Percentiles rank a stretch among this genome's conserved stretches.
phyloP scores from a whole-genome alignment of 53 echinoderm and acorn worm species.

The Henricia sp. region DNA sequence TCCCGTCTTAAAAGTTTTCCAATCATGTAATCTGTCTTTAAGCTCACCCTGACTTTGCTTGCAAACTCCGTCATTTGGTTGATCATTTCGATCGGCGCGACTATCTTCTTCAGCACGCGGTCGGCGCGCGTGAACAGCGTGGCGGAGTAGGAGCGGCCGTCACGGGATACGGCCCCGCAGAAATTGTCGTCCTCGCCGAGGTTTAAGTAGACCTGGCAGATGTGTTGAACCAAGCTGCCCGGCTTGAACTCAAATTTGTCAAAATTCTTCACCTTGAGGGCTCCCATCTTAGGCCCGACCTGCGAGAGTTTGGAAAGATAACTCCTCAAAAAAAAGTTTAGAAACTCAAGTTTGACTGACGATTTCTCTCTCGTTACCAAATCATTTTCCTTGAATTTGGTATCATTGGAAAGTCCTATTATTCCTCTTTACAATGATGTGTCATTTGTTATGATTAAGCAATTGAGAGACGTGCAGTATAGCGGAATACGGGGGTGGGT shows the following conservation, averaged over 20 bases:
- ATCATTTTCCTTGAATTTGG: too few relatives aligned
- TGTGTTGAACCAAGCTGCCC: slow-evolving; percentile 80
- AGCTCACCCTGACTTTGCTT: slow-evolving; percentile 79
- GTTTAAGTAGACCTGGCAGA: slow-evolving; percentile 90
- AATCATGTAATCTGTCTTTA: too few relatives aligned
- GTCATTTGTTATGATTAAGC: too few relatives aligned
- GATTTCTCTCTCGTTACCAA: too few relatives aligned
- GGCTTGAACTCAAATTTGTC: slow-evolving; percentile 92
- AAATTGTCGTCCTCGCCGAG: slow-evolving; percentile 74
- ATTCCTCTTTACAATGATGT: too few relatives aligned
- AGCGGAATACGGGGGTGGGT: too few relatives aligned
- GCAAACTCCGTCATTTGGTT: slow-evolving; percentile 70
- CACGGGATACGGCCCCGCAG: slow-evolving; percentile 76
- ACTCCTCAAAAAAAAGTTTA: too few relatives aligned
- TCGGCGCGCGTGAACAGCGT: slow-evolving; percentile 80
- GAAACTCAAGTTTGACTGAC: too few relatives aligned
- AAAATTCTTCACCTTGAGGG: slow-evolving; percentile 90
- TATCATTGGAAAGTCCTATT: too few relatives aligned
- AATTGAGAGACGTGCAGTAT: too few relatives aligned
- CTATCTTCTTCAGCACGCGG: slow-evolving; percentile 79
- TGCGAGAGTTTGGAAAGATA: too few relatives aligned
- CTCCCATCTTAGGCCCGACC: slow-evolving; percentile 88
- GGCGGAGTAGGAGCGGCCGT: slow-evolving; percentile 77
- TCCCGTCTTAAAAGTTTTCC: too few relatives aligned
- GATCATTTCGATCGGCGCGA: slow-evolving; percentile 55